Conservation (phyloP, 2,797 vertebrate genomes). For the Etheostoma perlongum region DNA sequence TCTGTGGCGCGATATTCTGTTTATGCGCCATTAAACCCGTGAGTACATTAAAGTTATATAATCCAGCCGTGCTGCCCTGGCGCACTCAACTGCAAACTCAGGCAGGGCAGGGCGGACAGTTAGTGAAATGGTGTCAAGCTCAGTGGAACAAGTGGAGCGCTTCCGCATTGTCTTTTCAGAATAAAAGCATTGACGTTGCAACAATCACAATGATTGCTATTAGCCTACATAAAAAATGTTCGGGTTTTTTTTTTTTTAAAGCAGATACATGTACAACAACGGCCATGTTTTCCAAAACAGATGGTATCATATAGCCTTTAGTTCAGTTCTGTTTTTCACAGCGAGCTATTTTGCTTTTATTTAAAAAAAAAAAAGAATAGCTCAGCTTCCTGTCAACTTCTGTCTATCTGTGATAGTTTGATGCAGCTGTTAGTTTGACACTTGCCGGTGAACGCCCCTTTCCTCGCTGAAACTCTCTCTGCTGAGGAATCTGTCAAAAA, state of each 20-base stretch:
- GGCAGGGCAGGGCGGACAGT: slow-evolving; percentile 71
- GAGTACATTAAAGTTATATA: slow-evolving; percentile 78
- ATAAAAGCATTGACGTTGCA: background rate
- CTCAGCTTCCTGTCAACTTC: background rate
- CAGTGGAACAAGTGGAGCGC: rapidly evolving
- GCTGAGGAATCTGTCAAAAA: slow-evolving; percentile 79
- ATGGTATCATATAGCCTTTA: rapidly evolving
- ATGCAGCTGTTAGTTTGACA: slow-evolving; percentile 72
- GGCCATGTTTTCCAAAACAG: rapidly evolving
- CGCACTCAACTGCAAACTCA: slow-evolving; percentile 72
- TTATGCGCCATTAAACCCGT: slow-evolving; percentile 53
- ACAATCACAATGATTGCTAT: rapidly evolving
- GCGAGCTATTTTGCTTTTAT: slow-evolving; percentile 12
- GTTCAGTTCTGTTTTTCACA: rapidly evolving
- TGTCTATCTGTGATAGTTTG: background rate
- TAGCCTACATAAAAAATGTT: rapidly evolving
- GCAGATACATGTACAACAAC: rapidly evolving
- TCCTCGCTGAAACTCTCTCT: slow-evolving; percentile 56
- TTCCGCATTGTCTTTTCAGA: slow-evolving; percentile 30
- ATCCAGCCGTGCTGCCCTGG: slow-evolving; percentile 63
- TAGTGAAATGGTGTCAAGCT: slow-evolving; percentile 20
- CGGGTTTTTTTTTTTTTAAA: rapidly evolving
- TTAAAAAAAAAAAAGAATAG: rapidly evolving
- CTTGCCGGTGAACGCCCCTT: slow-evolving; percentile 81
- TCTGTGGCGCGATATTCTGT: slow-evolving; percentile 2